Evolutionary conservation across 1,140 invertebrate species (phyloP), one percentile per base, ranked within the genome.

Genomic region (Ctenoplectra terminalis): DNA sequence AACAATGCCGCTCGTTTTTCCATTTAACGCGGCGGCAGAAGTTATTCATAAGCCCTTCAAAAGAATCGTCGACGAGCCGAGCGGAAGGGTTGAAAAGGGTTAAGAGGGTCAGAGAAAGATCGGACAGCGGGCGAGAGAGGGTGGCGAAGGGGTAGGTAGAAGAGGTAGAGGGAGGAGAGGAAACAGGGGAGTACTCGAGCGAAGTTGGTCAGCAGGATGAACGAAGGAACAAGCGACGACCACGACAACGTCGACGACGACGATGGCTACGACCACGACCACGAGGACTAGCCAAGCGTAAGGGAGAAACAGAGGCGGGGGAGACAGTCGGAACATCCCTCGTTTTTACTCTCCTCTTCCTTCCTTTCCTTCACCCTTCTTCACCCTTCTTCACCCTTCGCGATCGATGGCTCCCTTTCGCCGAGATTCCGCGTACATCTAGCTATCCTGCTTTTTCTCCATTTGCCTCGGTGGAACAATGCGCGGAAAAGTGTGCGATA

Each of bases 191-290:
- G 74, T 76, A 80, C 87, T 88, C 83, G 82, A 70, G 79, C 82
- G 72, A 88, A 88, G 87, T 88, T 88, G 87, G 87, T 88, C 87
- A 88, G 87, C 87, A 88, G 87, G 86, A 88, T 88, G 74, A 87
- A 87, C 77, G 85, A 84, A 87, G 85, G 83, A 84, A 69, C 81
- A 50, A 73, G 58, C 80, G 70, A 81, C 61, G 75, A 71, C 76
- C 11, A 52, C 63, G 74, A 70, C 66, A 66, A 60, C 52, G 71
- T 7, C 26, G 52, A 20, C 34, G 70, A 29, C 69, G n/a, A 29
- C 52, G 34, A 56, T 20, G n/a, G 58, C 63, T n/a, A 17, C 54
- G 26, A 43, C 34, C 17, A 71, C 50, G 63, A 43, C 74, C 15
- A 76, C 34, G 63, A 64, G 11, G 46, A 43, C 61, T n/a, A 40